Evolutionary conservation across 2,797 vertebrate genomes (phyloP).

Genomic region (Artibeus jamaicensis): DNA sequence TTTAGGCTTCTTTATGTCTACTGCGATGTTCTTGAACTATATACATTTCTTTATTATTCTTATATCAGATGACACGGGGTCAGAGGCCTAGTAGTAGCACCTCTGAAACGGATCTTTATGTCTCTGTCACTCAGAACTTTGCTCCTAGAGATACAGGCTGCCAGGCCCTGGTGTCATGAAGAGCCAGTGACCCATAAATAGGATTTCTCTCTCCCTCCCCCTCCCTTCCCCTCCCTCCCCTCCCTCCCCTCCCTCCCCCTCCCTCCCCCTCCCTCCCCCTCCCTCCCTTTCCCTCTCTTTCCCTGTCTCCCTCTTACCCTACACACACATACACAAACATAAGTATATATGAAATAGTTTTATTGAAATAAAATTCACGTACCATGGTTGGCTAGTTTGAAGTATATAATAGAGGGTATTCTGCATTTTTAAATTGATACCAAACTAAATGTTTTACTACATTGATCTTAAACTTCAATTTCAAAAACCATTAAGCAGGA

Average conservation of each 20-base stretch:
- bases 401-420: neutral
- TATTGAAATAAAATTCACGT: neutral
- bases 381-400: neutral
- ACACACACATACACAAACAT: neutral
- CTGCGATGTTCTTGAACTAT: neutral
- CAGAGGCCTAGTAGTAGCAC: neutral
- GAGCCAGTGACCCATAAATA: neutral
- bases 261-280: neutral
- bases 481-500: neutral
- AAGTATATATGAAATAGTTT: neutral
- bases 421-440: neutral
- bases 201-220: neutral
- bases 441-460: neutral
- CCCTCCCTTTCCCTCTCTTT: too few species aligned
- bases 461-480: neutral
- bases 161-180: neutral
- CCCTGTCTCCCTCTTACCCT: neutral
- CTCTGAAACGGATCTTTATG: neutral
- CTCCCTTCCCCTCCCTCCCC: neutral
- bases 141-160: neutral
- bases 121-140: neutral
- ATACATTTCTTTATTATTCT: neutral
- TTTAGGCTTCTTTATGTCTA: neutral
- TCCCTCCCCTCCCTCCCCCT: neutral
- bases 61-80: neutral